These are phyloP conservation scores for Cosmia pyralina DNA, from an alignment of 2,888 invertebrate species.

Conservation along the genomic window DNA sequence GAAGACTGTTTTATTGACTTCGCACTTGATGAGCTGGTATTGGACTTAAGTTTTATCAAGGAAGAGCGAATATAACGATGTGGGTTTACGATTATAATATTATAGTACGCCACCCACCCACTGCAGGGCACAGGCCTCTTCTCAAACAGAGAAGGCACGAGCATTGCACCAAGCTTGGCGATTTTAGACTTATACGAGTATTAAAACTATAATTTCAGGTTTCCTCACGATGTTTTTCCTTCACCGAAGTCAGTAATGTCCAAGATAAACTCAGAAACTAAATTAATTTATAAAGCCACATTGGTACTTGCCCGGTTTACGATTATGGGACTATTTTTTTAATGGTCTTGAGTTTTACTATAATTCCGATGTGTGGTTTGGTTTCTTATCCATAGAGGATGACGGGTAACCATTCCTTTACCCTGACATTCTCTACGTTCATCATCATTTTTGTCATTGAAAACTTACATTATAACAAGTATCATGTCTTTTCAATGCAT, in stretches of 20 bases:
- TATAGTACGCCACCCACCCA: neutral
- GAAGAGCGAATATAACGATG: neutral
- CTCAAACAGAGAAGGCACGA: neutral
- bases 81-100: conserved; percentile 1
- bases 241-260: neutral
- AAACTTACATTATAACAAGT: too few species aligned
- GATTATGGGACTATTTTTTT: neutral
- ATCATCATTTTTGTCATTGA: neutral
- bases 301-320: neutral
- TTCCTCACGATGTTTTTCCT: neutral
- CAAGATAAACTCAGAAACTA: neutral
- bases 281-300: neutral
- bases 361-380: neutral
- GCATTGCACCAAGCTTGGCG: neutral
- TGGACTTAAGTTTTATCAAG: conserved; percentile 13
- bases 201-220: too few species aligned
- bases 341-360: too few species aligned
- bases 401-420: too few species aligned
- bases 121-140: too few species aligned
- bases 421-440: neutral
- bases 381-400: neutral
- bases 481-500: neutral
- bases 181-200: neutral
- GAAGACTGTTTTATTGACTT: conserved; percentile 39
- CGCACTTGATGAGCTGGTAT: conserved; percentile 32